Base-by-base conservation (phyloP, 2,888 invertebrate genomes). In the Hirtodrosophila confusa region DNA sequence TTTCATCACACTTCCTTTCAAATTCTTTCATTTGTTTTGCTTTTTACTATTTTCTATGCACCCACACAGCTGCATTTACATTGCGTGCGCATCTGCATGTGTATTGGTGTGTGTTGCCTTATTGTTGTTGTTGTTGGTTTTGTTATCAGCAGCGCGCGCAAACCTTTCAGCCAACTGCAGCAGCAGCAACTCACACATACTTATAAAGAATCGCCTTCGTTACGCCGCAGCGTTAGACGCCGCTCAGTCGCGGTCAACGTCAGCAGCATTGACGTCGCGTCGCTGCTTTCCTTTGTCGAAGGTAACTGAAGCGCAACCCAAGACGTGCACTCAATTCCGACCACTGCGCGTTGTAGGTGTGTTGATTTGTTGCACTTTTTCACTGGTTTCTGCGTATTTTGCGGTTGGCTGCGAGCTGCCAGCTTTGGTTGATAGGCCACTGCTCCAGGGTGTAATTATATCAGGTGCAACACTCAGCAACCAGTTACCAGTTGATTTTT, bases 271-370 rank as follows among this genome's bases (percentile, higher is more conserved):
- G 36, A 7, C 31, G 31, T 31, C 31, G 48, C 80, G 48, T 55
- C 71, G 76, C 63, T 63, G 69, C 63, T 62, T 64, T 68, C 60
- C 68, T 70, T 82, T 85, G 86, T 86, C 64, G 77, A 82, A 79
- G 83, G 86, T 70, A 80, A 82, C 86, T 80, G 86, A 85, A 82
- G 79, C 80, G 80, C 72, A 75, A 73, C 73, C 61, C 50, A 75
- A 73, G 75, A 64, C 70, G 60, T 64, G 73, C 61, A 75, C 75
- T 75, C 75, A 73, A 68, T 75, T 73, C 50, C 37, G 8, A 17
- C 35, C 51, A 61, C 27, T 57, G 43, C 60, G 61, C 55, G 48
- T 53, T 54, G 61, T 75, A 41, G 56, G 64, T 69, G 66, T 57
- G 66, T 56, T 58, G 74, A 60, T 48, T 65, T 44, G 31, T 31